Evolutionary conservation across 1,140 invertebrate species (phyloP).

Genomic region (Teleopsis dalmanni): DNA sequence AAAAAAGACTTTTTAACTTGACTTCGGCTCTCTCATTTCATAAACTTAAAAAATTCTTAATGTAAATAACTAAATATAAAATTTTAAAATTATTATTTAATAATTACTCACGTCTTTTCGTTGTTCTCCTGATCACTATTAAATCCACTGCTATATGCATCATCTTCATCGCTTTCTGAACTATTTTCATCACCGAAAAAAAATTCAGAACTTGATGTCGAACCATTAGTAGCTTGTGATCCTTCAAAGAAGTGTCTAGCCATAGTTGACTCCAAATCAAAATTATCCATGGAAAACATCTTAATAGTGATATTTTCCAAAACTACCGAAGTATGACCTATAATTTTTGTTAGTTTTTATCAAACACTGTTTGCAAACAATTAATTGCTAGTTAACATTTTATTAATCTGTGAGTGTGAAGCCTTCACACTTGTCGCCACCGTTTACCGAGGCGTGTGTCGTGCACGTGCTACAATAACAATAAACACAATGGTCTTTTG

Average conservation of each 20-base stretch:
- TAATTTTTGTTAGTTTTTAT: background rate
- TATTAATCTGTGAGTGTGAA: too few species aligned
- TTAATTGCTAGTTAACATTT: too few species aligned
- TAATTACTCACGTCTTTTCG: slow-evolving; percentile 36
- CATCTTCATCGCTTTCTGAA: slow-evolving; percentile 48
- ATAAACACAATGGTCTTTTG: too few species aligned
- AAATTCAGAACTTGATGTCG: slow-evolving; percentile 42
- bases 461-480: too few species aligned
- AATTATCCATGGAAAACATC: slow-evolving; percentile 45
- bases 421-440: too few species aligned
- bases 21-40: too few species aligned
- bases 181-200: slow-evolving; percentile 50
- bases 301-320: slow-evolving; percentile 5
- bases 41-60: too few species aligned
- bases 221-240: slow-evolving; percentile 42
- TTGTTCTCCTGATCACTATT: slow-evolving; percentile 53
- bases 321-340: background rate
- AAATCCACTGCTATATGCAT: slow-evolving; percentile 47
- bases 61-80: too few species aligned
- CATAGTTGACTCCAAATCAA: slow-evolving; percentile 46
- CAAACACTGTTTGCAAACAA: too few species aligned
- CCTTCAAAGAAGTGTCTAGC: slow-evolving; percentile 45
- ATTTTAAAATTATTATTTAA: too few species aligned
- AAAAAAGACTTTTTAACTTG: too few species aligned
- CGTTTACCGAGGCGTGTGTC: too few species aligned